phyloP scores from a whole-genome alignment of 2,113 vertebrate genomes.

The Gobiocypris rarus region DNA sequence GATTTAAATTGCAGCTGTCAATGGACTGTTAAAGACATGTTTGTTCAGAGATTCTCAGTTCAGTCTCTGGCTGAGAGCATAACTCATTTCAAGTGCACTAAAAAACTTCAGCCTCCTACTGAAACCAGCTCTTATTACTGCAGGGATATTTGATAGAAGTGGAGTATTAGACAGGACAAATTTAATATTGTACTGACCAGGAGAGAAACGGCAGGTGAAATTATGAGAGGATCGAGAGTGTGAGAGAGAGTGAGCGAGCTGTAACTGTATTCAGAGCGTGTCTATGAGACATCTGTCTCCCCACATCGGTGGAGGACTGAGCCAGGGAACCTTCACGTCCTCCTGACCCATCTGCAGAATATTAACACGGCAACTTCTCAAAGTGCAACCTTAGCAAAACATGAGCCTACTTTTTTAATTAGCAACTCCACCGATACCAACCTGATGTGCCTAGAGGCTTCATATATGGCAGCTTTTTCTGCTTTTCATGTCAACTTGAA shows the following conservation, averaged over 20 bases:
- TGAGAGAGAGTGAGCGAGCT: neutral
- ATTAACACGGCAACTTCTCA: constrained; percentile 38
- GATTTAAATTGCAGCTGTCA: neutral
- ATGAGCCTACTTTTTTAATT: constrained; percentile 43
- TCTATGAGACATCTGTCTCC: constrained; percentile 26
- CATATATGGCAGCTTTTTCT: constrained; percentile 18
- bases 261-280: constrained; percentile 1
- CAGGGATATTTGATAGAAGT: neutral
- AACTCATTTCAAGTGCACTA: neutral
- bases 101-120: neutral
- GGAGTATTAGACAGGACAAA: neutral
- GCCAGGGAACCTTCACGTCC: constrained; percentile 26
- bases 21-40: neutral
- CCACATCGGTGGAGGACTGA: neutral
- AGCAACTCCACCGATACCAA: constrained; percentile 26
- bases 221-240: neutral
- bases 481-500: constrained; percentile 34
- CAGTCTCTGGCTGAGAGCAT: neutral
- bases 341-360: constrained; percentile 34
- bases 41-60: neutral
- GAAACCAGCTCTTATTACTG: constrained; percentile 16
- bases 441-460: constrained; percentile 36
- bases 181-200: neutral
- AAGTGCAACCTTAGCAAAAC: constrained; percentile 55
- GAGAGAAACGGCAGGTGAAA: neutral